phyloP scores from a whole-genome alignment of 2,888 invertebrate genomes.

The Mantis religiosa region DNA sequence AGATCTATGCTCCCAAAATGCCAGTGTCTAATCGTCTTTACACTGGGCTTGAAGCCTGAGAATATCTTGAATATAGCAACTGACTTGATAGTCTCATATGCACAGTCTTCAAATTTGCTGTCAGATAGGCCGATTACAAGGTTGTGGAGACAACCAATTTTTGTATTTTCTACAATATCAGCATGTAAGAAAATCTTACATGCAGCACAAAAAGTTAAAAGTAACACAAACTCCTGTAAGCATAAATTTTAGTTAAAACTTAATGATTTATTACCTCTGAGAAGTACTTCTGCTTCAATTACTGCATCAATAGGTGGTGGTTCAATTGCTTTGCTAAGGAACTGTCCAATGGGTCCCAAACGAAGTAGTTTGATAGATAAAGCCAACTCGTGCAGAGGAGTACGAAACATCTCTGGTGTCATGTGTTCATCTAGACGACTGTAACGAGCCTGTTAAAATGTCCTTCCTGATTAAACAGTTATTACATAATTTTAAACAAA shows the following conservation, averaged over 20 bases:
- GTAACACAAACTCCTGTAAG: no score
- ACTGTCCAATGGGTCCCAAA: slow-evolving; percentile 88
- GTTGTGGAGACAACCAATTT: no score
- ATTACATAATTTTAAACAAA: background rate
- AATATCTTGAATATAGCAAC: no score
- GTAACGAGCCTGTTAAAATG: slow-evolving; percentile 54
- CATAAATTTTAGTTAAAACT: background rate
- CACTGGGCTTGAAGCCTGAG: no score
- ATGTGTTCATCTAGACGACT: slow-evolving; percentile 79
- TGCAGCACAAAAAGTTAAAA: no score
- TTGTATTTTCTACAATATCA: no score
- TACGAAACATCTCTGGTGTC: slow-evolving; percentile 96
- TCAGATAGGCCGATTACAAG: no score
- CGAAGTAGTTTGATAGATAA: slow-evolving; percentile 85
- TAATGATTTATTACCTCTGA: slow-evolving; percentile 44
- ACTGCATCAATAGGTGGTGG: slow-evolving; percentile 97
- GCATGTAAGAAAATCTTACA: no score
- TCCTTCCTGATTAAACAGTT: background rate
- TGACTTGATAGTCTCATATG: no score
- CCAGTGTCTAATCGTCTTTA: no score
- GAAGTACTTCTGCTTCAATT: slow-evolving; percentile 88
- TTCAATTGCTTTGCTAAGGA: slow-evolving; percentile 91
- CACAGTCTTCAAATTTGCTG: no score
- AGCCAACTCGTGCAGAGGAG: slow-evolving; percentile 92
- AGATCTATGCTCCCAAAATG: no score